phyloP scores from a whole-genome alignment of 2,888 invertebrate species.

The Scaptomyza caliginosa region DNA sequence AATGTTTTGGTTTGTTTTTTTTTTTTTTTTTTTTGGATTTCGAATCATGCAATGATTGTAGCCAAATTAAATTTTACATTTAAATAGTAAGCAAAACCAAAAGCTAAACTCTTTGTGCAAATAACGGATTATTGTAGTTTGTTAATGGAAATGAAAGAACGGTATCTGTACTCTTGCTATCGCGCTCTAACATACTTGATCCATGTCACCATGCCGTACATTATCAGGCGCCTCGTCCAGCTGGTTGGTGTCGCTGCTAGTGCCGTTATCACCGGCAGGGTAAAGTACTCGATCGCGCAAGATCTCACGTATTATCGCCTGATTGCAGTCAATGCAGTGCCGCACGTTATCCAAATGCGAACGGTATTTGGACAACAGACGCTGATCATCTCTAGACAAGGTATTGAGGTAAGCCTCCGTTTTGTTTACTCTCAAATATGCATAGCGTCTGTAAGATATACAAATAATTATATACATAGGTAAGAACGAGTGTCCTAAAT shows the following conservation, averaged over 20 bases:
- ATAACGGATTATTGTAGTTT: not conserved
- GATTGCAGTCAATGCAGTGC: slow-evolving; percentile 89
- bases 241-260: slow-evolving; percentile 13
- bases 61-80: not conserved
- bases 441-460: slow-evolving; percentile 87
- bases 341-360: slow-evolving; percentile 90
- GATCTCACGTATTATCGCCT: slow-evolving; percentile 84
- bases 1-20: not conserved
- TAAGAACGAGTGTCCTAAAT: slow-evolving; percentile 18
- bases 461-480: not conserved
- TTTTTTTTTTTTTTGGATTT: not conserved
- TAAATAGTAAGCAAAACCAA: not conserved
- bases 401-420: slow-evolving; percentile 90
- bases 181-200: slow-evolving; percentile 77
- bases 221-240: slow-evolving; percentile 63
- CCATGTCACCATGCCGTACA: slow-evolving; percentile 82
- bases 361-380: slow-evolving; percentile 89
- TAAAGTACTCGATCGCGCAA: slow-evolving; percentile 86
- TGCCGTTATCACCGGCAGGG: slow-evolving; percentile 84
- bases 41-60: not conserved
- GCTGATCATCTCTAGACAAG: slow-evolving; percentile 90
- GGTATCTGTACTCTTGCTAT: not conserved
- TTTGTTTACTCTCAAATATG: slow-evolving; percentile 89
- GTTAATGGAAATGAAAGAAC: not conserved
- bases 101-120: not conserved